A percentile compares a stretch with the other conserved stretches of the same genome.
Conservation (phyloP, 2,113 vertebrate species). For the Martes martes region DNA sequence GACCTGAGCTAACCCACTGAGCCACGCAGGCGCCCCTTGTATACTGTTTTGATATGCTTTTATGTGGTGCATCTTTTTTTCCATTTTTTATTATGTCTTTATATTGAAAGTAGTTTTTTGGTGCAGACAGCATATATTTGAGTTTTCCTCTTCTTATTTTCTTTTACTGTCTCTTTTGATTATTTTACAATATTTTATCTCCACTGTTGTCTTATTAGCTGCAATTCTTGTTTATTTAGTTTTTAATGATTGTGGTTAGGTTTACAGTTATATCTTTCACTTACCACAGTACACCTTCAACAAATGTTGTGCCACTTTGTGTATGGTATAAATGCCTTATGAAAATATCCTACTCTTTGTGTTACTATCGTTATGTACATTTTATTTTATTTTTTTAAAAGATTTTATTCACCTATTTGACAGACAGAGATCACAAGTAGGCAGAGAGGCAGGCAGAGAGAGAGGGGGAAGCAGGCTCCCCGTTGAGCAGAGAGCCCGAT, state of each 20-base stretch:
- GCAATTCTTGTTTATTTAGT: neutral
- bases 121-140: neutral
- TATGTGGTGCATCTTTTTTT: neutral
- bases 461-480: no score
- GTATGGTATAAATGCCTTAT: neutral
- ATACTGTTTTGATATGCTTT: neutral
- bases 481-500: no score
- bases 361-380: neutral
- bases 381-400: neutral
- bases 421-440: no score
- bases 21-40: neutral
- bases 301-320: neutral
- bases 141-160: neutral
- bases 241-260: neutral
- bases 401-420: no score
- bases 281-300: neutral
- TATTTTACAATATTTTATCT: neutral
- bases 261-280: neutral
- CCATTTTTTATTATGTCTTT: neutral
- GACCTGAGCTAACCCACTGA: no score
- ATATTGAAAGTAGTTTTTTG: neutral
- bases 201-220: neutral
- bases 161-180: neutral
- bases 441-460: no score
- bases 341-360: neutral